Percentiles rank a stretch among this genome's conserved stretches.
Conservation (phyloP, 2,797 vertebrate genomes). For the Enteromius radiatus region DNA sequence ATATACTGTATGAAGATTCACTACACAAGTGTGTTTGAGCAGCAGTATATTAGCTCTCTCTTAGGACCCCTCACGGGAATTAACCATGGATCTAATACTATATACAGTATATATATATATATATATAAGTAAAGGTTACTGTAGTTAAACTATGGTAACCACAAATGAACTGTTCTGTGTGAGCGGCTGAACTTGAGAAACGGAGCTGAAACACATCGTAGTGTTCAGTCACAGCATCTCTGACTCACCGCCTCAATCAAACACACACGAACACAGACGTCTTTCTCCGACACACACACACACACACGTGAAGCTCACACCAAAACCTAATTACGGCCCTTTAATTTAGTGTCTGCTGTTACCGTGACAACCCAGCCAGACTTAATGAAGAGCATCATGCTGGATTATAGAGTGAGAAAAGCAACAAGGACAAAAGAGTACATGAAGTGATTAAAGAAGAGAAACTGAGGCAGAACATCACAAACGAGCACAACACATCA, state of each 20-base stretch:
- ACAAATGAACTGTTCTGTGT: no score
- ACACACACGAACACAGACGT: neutral
- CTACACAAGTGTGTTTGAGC: neutral
- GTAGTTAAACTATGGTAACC: no score
- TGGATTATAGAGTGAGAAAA: slow-evolving; percentile 1
- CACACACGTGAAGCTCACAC: neutral
- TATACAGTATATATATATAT: no score
- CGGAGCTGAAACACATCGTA: neutral
- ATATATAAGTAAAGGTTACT: no score
- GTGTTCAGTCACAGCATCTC: no score
- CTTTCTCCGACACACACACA: neutral
- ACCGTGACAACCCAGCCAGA: slow-evolving; percentile 39
- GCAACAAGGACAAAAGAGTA: neutral
- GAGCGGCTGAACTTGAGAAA: neutral
- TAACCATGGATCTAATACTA: no score
- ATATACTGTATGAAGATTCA: neutral
- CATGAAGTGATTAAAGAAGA: neutral
- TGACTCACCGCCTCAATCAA: no score
- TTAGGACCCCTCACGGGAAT: neutral
- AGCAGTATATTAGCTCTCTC: neutral
- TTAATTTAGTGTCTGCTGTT: slow-evolving; percentile 29
- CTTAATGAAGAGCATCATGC: slow-evolving; percentile 12
- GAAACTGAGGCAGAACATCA: neutral
- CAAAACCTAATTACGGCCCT: neutral
- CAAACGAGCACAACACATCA: slow-evolving; percentile 8